phyloP scores from a whole-genome alignment of 2,888 invertebrate species.

The Autographa pulchrina region DNA sequence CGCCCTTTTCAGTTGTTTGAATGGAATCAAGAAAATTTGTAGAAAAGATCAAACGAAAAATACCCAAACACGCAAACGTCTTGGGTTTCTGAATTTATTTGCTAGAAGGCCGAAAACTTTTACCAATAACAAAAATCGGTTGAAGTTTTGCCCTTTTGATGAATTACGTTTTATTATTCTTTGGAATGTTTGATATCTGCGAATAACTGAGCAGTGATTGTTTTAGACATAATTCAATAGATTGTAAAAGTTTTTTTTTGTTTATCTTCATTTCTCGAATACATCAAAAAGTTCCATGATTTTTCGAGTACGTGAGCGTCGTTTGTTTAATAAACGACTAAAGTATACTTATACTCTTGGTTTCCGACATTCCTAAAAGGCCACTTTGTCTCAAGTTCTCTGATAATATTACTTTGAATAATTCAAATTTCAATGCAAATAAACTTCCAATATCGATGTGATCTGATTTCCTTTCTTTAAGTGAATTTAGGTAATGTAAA shows the following conservation, averaged over 20 bases:
- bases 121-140: slow-evolving; percentile 17
- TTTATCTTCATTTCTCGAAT: background rate
- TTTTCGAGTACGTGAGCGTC: background rate
- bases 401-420: no score
- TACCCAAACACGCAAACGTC: background rate
- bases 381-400: background rate
- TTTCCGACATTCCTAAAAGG: background rate
- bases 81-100: background rate
- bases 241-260: background rate
- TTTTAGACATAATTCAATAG: background rate
- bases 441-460: no score
- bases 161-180: slow-evolving; percentile 36
- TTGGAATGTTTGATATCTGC: background rate
- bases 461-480: no score
- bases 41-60: slow-evolving; percentile 6
- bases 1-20: background rate
- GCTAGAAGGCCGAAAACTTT: background rate
- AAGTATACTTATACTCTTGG: background rate
- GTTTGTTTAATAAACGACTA: slow-evolving; percentile 6
- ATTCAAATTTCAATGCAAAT: no score
- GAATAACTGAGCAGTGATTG: background rate
- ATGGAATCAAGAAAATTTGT: background rate
- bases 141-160: slow-evolving; percentile 10
- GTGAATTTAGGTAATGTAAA: no score
- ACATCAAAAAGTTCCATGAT: background rate